Base-by-base conservation (phyloP, 2,113 vertebrate genomes). In the Ciconia boyciana region DNA sequence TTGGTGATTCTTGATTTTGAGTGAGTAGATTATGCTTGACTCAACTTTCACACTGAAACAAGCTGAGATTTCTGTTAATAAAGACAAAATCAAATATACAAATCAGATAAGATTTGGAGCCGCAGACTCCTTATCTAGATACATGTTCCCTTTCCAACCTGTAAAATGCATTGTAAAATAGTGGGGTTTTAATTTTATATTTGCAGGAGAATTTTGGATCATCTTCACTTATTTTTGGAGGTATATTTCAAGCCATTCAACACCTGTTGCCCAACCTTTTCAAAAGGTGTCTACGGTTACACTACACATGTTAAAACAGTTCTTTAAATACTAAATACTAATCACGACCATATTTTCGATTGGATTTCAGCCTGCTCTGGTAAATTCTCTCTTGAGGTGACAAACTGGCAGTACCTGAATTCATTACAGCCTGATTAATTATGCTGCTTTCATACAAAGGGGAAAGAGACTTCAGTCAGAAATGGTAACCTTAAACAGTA, bases 361-460 rank as follows among this genome's bases (percentile, higher is more conserved):
- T 87, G 89, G 90, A 95, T 98, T 96, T 95, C 75, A 96, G 61
- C n/a, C 57, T 74, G 90, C 69, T 93, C 83, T 87, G 58, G 71
- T 66, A 84, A 83, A n/a, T 96, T 92, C 9, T 90, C 82, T 97
- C 87, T 97, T 39, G 48, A 96, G 94, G 97, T 97, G 96, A 97
- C 89, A 90, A 90, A 96, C 95, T 28, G 9, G 75, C 87, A 95
- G 89, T 72, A 92, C 90, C 92, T 96, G 98, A 97, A 98, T 96
- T 97, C 94, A 96, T 98, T 97, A 97, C 83, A 92, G 85, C 82
- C 93, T 96, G 94, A 97, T 98, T 97, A 98, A 98, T 97, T 97
- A 96, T 93, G 93, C 94, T 93, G 92, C 79, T 95, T 97, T 74
- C 81, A 94, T 92, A 91, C 57, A 78, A 96, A 96, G 77, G 79